Evolutionary conservation across 2,888 invertebrate genomes (phyloP).

Genomic region (Euclidia mi): DNA sequence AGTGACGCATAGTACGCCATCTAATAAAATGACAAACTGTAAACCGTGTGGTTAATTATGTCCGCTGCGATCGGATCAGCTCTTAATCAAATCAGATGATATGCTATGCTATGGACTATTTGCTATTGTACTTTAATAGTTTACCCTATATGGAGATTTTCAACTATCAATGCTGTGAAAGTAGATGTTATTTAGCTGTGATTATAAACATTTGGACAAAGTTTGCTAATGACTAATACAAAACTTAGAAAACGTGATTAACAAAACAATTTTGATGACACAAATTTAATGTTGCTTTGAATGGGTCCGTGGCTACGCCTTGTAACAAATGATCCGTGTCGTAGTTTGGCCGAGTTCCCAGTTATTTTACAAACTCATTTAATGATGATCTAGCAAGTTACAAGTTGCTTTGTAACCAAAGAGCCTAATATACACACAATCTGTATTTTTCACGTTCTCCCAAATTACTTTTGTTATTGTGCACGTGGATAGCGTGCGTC

Average conservation of each 20-base stretch:
- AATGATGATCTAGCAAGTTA: constrained; percentile 25
- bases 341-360: constrained; percentile 28
- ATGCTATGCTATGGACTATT: no score
- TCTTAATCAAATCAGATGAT: constrained; percentile 14
- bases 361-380: constrained; percentile 35
- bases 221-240: no score
- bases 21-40: constrained; percentile 20
- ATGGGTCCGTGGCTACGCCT: neutral
- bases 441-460: constrained; percentile 19
- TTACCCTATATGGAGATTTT: no score
- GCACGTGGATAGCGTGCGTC: neutral
- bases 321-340: constrained; percentile 9
- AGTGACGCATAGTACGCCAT: constrained; percentile 23
- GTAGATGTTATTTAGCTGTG: no score
- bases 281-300: constrained; percentile 9
- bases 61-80: constrained; percentile 18
- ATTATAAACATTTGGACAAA: no score
- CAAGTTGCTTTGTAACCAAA: constrained; percentile 30
- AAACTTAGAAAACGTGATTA: no score
- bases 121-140: no score
- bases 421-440: constrained; percentile 26
- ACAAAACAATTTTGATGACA: no score
- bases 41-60: constrained; percentile 28
- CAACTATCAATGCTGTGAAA: no score
- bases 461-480: constrained; percentile 2